These are phyloP conservation scores for Monomorium pharaonis DNA, from an alignment of 1,140 invertebrate species.

Conservation along the genomic window DNA sequence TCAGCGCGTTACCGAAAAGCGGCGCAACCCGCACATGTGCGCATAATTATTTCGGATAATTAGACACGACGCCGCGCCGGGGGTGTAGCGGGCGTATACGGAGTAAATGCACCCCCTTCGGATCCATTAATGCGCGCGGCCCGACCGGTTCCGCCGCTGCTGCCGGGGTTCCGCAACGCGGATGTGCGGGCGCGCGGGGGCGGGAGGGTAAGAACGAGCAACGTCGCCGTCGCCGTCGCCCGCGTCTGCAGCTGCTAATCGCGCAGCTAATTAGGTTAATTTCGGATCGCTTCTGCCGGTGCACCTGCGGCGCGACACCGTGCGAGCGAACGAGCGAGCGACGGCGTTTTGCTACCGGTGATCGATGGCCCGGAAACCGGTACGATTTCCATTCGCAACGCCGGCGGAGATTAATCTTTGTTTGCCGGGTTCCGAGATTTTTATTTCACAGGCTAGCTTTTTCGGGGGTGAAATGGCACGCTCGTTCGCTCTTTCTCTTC, in stretches of 20 bases:
- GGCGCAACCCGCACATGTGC: constrained; percentile 33
- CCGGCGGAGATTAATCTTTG: constrained; percentile 52
- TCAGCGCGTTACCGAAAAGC: constrained; percentile 51
- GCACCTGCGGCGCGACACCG: constrained; percentile 40
- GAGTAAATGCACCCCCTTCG: constrained; percentile 41
- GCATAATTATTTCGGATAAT: constrained; percentile 69
- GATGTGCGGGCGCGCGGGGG: background rate
- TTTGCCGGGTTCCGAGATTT: constrained; percentile 47
- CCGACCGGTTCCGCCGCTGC: background rate
- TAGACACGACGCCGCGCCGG: constrained; percentile 34
- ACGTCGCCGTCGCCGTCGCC: background rate
- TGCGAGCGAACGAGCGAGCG: background rate
- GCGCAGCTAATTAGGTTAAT: constrained; percentile 66
- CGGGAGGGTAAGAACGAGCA: constrained; percentile 51
- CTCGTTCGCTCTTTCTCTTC: background rate
- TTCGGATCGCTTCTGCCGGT: constrained; percentile 40
- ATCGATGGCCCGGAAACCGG: constrained; percentile 31
- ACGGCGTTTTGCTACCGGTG: constrained; percentile 23
- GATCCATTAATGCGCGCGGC: constrained; percentile 46
- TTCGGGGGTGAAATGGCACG: background rate
- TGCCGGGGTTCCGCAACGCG: background rate
- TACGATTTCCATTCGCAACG: constrained; percentile 52
- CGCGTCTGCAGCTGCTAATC: constrained; percentile 55
- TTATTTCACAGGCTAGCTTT: constrained; percentile 49
- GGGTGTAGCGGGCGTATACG: constrained; percentile 19